Evolutionary conservation across 2,888 invertebrate species (phyloP), one percentile per base, ranked within the genome.

Genomic region (Deladenus siricidicola): DNA sequence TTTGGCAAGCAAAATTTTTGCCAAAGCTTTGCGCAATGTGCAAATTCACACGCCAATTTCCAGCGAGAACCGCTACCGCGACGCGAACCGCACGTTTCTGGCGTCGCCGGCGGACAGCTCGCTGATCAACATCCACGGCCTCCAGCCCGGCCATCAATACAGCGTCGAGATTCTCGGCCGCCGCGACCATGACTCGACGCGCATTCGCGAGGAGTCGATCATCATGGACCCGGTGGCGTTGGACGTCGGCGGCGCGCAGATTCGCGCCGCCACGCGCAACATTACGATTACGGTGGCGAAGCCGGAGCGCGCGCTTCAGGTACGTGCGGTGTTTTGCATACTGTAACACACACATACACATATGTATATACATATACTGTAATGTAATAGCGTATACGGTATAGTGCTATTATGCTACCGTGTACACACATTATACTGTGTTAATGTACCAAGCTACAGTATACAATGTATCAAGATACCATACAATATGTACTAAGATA

Each of bases 151-250:
- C 23, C 76, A 76, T 60, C 63, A 70, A 45, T 76, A 76, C 62
- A 74, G 71, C 44, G 67, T 77, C 28, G 69, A 74, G 8, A 69
- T 77, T 8, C 58, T 71, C 54, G 77, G 77, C n/a, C 66, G 71
- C 28, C 64, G 67, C 23, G 74, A 66, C 29, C 74, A 67, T 8
- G 65, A 70, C 43, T 68, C 70, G 6, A 67, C 65, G 8, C 53
- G 70, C 39, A 75, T 77, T 60, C 72, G 74, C 50, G 76, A 77
- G 56, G 75, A 77, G 58, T 64, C 70, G 2, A 64, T 76, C 4
- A 57, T 68, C 3, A 75, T 76, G 75, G 74, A 75, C 48, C 76
- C 76, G 1, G 47, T 67, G 21, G 63, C 70, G 2, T 39, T 70
- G 29, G 68, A 74, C 28, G 72, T 76, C 44, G 62, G 63, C 24